Evolutionary conservation across 1,140 invertebrate species (phyloP), one percentile per base, ranked within the genome.

Genomic region (Paralvinella palmiformis): DNA sequence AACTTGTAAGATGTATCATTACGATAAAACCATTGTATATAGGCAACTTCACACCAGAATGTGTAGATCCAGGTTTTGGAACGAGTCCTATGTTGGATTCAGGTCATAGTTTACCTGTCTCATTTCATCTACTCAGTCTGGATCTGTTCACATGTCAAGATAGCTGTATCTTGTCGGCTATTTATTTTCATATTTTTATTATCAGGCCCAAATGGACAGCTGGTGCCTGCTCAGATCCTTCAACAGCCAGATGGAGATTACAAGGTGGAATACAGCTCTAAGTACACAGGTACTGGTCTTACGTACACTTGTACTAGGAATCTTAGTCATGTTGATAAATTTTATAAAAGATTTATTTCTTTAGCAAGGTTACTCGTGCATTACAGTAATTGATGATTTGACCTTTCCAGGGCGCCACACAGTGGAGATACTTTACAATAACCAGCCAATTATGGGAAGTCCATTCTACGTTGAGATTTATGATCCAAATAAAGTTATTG

Each of bases 381-480:
- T 13, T 13, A 10, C 37, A 41, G 10, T 41, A 41, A 13, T 41
- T 10, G 10, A n/a, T 41, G 10, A 41, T 13, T 41, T 41, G n/a
- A 41, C 33, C 15, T 60, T 53, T 67, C 13, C 71, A 87, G 89
- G 89, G 32, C 83, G 84, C 2, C 89, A 91, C 72, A 87, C 86
- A 69, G 87, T 92, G 65, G 89, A 98, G 78, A 94, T 98, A 1
- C 83, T 95, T 15, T 94, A 95, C 78, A 88, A 91, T 66, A 91
- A 92, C 0, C 91, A 94, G 74, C 87, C 90, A 20, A 86, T 99
- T 22, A 85, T 88, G n/a, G 94, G 95, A 22, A 97, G 94, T 68
- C 96, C 96, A 20, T 99, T 94, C 81, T 89, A 87, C 63, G 96
- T 95, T 73, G 92, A 98, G 79, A 91, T 94, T 0, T 96, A 92